phyloP scores from a whole-genome alignment of 2,888 invertebrate species.

The Hetaerina titia region DNA sequence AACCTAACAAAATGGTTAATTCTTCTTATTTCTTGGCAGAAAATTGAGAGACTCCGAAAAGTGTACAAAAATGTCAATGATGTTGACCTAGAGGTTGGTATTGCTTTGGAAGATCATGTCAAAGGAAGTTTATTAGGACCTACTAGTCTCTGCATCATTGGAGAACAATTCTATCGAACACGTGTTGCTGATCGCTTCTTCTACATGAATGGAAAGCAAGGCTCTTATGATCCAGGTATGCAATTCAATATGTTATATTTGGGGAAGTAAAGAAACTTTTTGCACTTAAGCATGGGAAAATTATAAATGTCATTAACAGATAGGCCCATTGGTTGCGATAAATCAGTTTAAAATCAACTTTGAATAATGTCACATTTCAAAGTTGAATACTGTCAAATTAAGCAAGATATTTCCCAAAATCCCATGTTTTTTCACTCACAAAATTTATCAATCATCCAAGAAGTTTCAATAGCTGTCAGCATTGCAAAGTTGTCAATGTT shows the following conservation, averaged over 20 bases:
- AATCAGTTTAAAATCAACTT: too few relatives aligned
- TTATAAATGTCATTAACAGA: not conserved
- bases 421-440: not conserved
- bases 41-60: constrained; percentile 70
- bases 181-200: constrained; percentile 78
- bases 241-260: too few relatives aligned
- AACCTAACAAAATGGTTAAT: not conserved
- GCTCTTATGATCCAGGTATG: constrained; percentile 75
- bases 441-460: too few relatives aligned
- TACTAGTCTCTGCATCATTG: constrained; percentile 76
- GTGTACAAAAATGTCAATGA: constrained; percentile 75
- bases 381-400: too few relatives aligned
- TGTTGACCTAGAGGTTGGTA: constrained; percentile 77
- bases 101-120: constrained; percentile 75
- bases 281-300: not conserved
- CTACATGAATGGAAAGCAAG: constrained; percentile 78
- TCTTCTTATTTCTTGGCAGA: constrained; percentile 69
- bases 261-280: too few relatives aligned
- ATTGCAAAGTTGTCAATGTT: too few relatives aligned
- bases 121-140: constrained; percentile 77
- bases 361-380: too few relatives aligned
- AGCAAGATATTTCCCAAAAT: not conserved
- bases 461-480: too few relatives aligned
- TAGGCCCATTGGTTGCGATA: too few relatives aligned
- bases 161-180: constrained; percentile 61